These are phyloP conservation scores for Plestiodon gilberti DNA, from an alignment of 2,113 vertebrate species.

Conservation along the genomic window DNA sequence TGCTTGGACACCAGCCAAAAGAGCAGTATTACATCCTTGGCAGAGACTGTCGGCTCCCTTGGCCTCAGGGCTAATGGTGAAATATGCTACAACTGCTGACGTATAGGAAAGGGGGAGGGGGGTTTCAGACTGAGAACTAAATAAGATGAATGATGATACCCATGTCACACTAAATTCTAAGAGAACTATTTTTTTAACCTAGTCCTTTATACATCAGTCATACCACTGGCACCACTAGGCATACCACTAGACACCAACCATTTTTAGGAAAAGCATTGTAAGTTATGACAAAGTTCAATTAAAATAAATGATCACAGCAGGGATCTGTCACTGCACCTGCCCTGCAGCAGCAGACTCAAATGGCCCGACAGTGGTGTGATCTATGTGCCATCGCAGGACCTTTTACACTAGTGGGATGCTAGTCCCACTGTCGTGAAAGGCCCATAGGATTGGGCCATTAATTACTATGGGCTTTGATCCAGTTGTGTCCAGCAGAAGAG, in stretches of 20 bases:
- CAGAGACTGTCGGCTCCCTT: constrained; percentile 14
- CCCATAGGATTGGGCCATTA: too few relatives aligned
- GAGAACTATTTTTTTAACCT: background rate
- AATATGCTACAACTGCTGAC: constrained; percentile 12
- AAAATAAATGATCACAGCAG: background rate
- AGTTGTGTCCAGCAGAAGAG: background rate
- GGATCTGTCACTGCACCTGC: too few relatives aligned
- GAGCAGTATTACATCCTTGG: background rate
- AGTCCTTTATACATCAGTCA: background rate
- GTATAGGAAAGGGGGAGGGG: background rate
- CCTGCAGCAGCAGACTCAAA: too few relatives aligned
- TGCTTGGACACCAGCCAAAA: constrained; percentile 43
- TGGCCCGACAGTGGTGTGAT: too few relatives aligned
- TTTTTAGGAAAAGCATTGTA: background rate
- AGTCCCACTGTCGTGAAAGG: too few relatives aligned
- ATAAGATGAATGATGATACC: background rate
- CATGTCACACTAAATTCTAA: background rate
- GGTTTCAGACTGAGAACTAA: background rate
- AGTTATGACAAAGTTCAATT: background rate
- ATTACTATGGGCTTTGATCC: background rate
- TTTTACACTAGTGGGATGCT: too few relatives aligned
- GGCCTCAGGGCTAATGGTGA: background rate
- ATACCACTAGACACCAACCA: background rate
- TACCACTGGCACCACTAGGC: background rate
- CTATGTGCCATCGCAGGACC: too few relatives aligned